Percentiles rank a stretch among this genome's conserved stretches.
phyloP scores from a whole-genome alignment of 2,888 invertebrate species.

The Argyresthia goedartella region DNA sequence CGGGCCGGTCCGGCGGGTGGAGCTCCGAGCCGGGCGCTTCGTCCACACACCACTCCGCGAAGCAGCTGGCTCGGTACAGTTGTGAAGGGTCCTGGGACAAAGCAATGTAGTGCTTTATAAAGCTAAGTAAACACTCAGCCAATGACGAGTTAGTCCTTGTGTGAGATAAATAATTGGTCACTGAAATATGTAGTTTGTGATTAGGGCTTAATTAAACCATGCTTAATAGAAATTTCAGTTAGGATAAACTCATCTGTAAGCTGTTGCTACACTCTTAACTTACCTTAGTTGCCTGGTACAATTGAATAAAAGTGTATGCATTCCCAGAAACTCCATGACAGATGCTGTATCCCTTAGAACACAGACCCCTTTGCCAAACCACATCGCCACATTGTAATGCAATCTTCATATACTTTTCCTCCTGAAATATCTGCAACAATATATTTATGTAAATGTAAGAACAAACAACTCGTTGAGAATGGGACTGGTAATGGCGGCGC shows the following conservation, averaged over 20 bases:
- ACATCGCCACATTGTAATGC: slow-evolving; percentile 81
- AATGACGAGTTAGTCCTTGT: too few species aligned
- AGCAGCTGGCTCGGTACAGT: slow-evolving; percentile 82
- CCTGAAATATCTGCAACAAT: slow-evolving; percentile 70
- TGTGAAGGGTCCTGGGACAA: slow-evolving; percentile 75
- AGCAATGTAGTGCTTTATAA: background rate
- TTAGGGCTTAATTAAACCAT: too few species aligned
- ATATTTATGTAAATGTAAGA: background rate
- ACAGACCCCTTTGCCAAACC: slow-evolving; percentile 84
- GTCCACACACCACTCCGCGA: slow-evolving; percentile 84
- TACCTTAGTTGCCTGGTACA: slow-evolving; percentile 83
- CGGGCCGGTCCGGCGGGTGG: slow-evolving; percentile 82
- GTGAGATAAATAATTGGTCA: too few species aligned
- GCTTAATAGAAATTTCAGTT: too few species aligned
- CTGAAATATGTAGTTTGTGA: background rate
- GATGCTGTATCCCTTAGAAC: slow-evolving; percentile 87
- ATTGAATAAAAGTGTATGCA: slow-evolving; percentile 83
- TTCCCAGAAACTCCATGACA: slow-evolving; percentile 93
- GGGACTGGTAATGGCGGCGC: too few species aligned
- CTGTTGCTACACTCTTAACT: slow-evolving; percentile 77
- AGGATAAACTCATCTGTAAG: background rate
- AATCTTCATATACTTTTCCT: slow-evolving; percentile 76
- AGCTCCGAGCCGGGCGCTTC: slow-evolving; percentile 77
- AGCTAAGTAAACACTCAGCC: background rate
- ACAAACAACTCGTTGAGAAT: too few species aligned